These are phyloP conservation scores for Stenurella melanura DNA, from an alignment of 2,888 invertebrate genomes.

Conservation along the genomic window DNA sequence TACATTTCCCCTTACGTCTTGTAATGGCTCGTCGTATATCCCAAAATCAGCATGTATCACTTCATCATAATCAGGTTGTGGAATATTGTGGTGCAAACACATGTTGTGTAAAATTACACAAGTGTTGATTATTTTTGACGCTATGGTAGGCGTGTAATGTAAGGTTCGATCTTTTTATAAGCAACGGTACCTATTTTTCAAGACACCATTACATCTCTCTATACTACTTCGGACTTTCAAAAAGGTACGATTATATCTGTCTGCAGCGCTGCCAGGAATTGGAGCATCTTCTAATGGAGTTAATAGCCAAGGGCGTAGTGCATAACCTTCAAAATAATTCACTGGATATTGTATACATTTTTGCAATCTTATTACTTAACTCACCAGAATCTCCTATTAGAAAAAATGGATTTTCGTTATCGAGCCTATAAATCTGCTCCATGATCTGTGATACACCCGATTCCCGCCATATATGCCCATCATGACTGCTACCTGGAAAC, in stretches of 20 bases:
- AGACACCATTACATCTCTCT: constrained; percentile 28
- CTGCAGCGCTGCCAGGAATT: not conserved
- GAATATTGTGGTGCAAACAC: not conserved
- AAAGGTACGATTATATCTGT: not conserved
- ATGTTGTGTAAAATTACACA: constrained; percentile 31
- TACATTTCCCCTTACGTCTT: not conserved
- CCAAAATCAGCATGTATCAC: not conserved
- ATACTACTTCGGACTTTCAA: not conserved
- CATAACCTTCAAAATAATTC: too few relatives aligned
- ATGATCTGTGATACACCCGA: not conserved
- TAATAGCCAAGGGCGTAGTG: not conserved
- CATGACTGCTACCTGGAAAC: constrained; percentile 9
- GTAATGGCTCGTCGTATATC: not conserved
- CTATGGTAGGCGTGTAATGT: constrained; percentile 11
- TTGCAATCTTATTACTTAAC: too few relatives aligned
- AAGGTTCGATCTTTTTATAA: constrained; percentile 16
- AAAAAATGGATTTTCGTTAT: not conserved
- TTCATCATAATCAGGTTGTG: not conserved
- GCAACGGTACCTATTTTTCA: constrained; percentile 21
- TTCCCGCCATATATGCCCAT: not conserved
- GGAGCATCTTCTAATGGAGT: constrained; percentile 1
- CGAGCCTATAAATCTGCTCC: not conserved
- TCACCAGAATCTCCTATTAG: not conserved
- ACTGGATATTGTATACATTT: too few relatives aligned
- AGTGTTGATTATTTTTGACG: constrained; percentile 5